phyloP scores from a whole-genome alignment of 2,888 invertebrate species.

The Leucophenga maculata region DNA sequence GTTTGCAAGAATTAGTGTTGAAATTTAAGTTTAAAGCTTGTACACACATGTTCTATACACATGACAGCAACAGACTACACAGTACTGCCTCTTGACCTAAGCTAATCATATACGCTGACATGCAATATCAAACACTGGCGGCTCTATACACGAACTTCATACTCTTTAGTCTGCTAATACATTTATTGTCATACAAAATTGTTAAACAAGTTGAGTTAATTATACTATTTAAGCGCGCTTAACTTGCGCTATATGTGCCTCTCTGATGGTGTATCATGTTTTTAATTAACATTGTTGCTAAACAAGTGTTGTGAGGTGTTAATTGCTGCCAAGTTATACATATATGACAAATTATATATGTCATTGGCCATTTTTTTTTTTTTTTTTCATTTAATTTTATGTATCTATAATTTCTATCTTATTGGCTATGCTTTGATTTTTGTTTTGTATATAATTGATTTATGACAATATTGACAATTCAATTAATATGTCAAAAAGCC shows the following conservation, averaged over 20 bases:
- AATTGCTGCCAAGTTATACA: background rate
- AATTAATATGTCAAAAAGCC: conserved; percentile 51
- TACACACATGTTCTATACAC: too few relatives aligned
- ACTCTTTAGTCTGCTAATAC: conserved; percentile 43
- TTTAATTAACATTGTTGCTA: background rate
- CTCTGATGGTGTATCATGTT: background rate
- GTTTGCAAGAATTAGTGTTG: too few relatives aligned
- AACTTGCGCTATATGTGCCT: conserved; percentile 20
- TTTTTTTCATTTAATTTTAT: background rate
- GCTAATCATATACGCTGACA: conserved; percentile 52
- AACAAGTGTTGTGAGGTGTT: conserved; percentile 33
- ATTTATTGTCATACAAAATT: conserved; percentile 62
- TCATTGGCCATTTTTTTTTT: too few relatives aligned
- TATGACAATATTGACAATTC: conserved; percentile 49
- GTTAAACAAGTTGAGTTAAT: conserved; percentile 63
- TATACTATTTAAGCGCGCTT: conserved; percentile 58
- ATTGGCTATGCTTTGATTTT: too few relatives aligned
- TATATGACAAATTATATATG: too few relatives aligned
- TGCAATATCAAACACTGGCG: conserved; percentile 25
- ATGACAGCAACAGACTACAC: too few relatives aligned
- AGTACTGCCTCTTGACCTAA: conserved; percentile 43
- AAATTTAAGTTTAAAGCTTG: too few relatives aligned
- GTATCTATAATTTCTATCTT: background rate
- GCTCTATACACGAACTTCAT: too few relatives aligned
- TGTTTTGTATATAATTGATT: background rate